A percentile compares a stretch with the other conserved stretches of the same genome.
Evolutionary conservation across 2,888 invertebrate species (phyloP).

Genomic region (Cryptocephalus primarius): DNA sequence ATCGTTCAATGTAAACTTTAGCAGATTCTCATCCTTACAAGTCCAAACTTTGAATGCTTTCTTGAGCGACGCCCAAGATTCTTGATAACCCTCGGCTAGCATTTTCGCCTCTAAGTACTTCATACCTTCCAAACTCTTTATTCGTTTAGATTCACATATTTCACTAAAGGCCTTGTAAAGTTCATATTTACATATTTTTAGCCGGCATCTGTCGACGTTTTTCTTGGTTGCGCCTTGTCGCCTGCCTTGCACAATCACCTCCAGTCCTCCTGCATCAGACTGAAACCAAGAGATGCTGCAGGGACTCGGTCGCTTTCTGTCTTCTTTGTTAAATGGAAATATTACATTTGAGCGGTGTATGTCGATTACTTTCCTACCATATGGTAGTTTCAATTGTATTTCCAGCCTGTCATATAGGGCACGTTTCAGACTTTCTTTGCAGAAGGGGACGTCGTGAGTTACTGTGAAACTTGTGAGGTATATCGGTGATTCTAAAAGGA

Average conservation of each 20-base stretch:
- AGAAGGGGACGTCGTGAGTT: slow-evolving; percentile 55
- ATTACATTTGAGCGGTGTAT: slow-evolving; percentile 29
- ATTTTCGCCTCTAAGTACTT: background rate
- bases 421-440: slow-evolving; percentile 38
- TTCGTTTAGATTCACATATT: slow-evolving; percentile 12
- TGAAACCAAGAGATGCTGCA: slow-evolving; percentile 49
- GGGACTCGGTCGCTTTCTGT: slow-evolving; percentile 42
- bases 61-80: background rate
- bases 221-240: slow-evolving; percentile 72
- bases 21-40: background rate
- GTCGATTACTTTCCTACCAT: slow-evolving; percentile 20
- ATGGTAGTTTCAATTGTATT: slow-evolving; percentile 15
- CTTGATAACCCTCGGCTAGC: background rate
- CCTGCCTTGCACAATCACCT: slow-evolving; percentile 67
- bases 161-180: slow-evolving; percentile 25
- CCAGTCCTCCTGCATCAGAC: slow-evolving; percentile 25
- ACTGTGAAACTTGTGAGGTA: slow-evolving; percentile 60
- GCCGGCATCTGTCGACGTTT: slow-evolving; percentile 30
- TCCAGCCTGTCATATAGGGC: slow-evolving; percentile 39
- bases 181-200: slow-evolving; percentile 38
- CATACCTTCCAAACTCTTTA: slow-evolving; percentile 16
- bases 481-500: slow-evolving; percentile 55
- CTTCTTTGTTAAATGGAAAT: slow-evolving; percentile 37
- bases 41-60: background rate
- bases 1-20: background rate